Percentiles rank a stretch among this genome's conserved stretches.
Evolutionary conservation across 2,888 invertebrate genomes (phyloP).

Genomic region (Euspilapteryx auroguttella): DNA sequence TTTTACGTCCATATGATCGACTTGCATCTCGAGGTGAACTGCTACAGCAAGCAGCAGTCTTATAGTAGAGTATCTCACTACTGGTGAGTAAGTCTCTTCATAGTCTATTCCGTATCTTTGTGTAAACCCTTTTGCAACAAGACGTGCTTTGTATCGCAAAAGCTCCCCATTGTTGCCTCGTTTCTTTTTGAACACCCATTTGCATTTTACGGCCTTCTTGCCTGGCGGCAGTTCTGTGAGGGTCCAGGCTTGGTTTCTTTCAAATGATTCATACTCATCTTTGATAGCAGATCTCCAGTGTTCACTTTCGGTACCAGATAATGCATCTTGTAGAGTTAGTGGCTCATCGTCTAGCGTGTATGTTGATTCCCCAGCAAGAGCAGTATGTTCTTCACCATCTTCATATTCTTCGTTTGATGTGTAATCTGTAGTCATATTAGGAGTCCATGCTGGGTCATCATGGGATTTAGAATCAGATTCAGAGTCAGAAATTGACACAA

Average conservation of each 20-base stretch:
- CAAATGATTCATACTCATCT: slow-evolving; percentile 5
- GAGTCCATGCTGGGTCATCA: slow-evolving; percentile 4
- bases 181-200: slow-evolving; percentile 5
- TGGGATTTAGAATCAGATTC: neutral
- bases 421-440: slow-evolving; percentile 1
- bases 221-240: neutral
- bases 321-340: slow-evolving; percentile 2
- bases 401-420: neutral
- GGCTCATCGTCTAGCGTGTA: neutral
- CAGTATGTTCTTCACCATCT: neutral
- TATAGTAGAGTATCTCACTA: slow-evolving; percentile 1
- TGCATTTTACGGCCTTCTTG: slow-evolving; percentile 2
- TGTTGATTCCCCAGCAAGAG: no score
- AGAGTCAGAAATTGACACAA: no score
- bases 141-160: slow-evolving; percentile 3
- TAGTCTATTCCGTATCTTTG: slow-evolving; percentile 2
- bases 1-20: slow-evolving; percentile 2
- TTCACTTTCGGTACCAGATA: slow-evolving; percentile 1
- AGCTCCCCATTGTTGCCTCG: slow-evolving; percentile 1
- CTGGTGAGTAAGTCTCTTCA: no score
- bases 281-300: slow-evolving; percentile 2
- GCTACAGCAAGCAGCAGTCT: no score
- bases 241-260: slow-evolving; percentile 1
- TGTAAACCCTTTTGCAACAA: slow-evolving; percentile 4
- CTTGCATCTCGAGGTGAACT: no score